These are phyloP conservation scores for Odocoileus virginianus DNA, from an alignment of 2,113 vertebrate species.

Conservation along the genomic window DNA sequence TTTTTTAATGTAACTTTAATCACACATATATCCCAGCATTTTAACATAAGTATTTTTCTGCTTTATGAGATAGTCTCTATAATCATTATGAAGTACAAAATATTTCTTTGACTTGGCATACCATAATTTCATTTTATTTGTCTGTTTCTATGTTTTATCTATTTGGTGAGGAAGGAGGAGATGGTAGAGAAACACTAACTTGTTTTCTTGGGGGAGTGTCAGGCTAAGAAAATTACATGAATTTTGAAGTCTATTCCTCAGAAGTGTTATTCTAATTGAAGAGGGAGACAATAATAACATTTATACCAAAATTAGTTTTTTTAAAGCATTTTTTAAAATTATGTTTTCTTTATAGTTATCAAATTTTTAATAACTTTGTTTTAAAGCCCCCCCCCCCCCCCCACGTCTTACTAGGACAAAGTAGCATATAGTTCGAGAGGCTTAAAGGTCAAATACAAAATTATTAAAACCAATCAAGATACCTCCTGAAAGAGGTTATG, in stretches of 20 bases:
- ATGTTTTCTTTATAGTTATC: neutral
- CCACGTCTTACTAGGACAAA: neutral
- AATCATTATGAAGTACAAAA: neutral
- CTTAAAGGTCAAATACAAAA: neutral
- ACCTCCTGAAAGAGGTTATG: neutral
- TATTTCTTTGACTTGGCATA: slow-evolving; percentile 1
- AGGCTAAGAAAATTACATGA: neutral
- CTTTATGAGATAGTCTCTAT: neutral
- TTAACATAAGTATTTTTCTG: neutral
- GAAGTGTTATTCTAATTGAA: neutral
- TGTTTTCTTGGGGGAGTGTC: neutral
- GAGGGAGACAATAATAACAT: neutral
- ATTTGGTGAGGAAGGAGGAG: neutral
- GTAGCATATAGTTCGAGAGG: neutral
- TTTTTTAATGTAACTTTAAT: neutral
- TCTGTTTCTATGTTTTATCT: neutral
- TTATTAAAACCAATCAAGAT: neutral
- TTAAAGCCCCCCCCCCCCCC: neutral
- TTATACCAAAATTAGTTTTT: slow-evolving; percentile 2
- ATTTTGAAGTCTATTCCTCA: neutral
- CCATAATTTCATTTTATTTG: slow-evolving; percentile 15
- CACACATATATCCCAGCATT: neutral
- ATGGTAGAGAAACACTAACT: neutral
- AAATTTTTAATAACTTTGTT: slow-evolving; percentile 11
- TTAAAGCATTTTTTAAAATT: neutral